Percentiles rank a stretch among this genome's conserved stretches.
Evolutionary conservation across 30 jellyfish, hydroid and myxozoan genomes (phyloP).

Genomic region (Cassiopea xamachana): DNA sequence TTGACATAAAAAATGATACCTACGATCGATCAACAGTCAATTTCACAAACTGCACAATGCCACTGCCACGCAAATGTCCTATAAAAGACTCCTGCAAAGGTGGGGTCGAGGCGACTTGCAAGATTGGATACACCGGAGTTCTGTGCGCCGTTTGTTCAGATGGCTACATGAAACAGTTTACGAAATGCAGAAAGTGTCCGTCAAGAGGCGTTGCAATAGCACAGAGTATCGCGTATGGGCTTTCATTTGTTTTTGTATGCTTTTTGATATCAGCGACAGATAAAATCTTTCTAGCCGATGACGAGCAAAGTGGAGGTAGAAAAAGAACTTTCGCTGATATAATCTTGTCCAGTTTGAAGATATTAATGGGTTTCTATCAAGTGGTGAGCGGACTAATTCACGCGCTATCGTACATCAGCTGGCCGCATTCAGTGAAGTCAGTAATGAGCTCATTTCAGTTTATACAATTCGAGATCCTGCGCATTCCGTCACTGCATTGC

Average conservation of each 20-base stretch:
- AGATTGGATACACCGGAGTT: slow-evolving; percentile 52
- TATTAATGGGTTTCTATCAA: slow-evolving; percentile 62
- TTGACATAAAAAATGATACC: slow-evolving; percentile 8
- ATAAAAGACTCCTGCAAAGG: slow-evolving; percentile 60
- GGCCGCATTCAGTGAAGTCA: slow-evolving; percentile 45
- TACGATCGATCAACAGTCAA: slow-evolving; percentile 27
- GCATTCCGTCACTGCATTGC: slow-evolving; percentile 57
- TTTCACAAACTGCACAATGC: slow-evolving; percentile 31
- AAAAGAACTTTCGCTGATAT: slow-evolving; percentile 68
- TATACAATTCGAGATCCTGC: slow-evolving; percentile 40
- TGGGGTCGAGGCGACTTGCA: slow-evolving; percentile 54
- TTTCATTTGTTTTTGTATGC: slow-evolving; percentile 39
- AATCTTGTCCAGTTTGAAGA: slow-evolving; percentile 58
- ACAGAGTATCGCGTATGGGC: slow-evolving; percentile 26
- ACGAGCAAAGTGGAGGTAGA: not conserved
- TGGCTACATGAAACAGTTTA: slow-evolving; percentile 23
- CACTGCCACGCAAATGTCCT: slow-evolving; percentile 58
- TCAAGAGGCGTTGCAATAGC: slow-evolving; percentile 6
- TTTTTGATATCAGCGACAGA: slow-evolving; percentile 54
- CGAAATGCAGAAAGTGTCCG: slow-evolving; percentile 59
- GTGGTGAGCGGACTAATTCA: slow-evolving; percentile 26
- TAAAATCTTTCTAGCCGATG: not conserved
- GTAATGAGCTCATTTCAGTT: slow-evolving; percentile 20
- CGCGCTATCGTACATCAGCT: slow-evolving; percentile 26
- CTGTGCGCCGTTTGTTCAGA: slow-evolving; percentile 60